Base-by-base conservation (phyloP, 2,113 vertebrate species). In the Callospermophilus lateralis region DNA sequence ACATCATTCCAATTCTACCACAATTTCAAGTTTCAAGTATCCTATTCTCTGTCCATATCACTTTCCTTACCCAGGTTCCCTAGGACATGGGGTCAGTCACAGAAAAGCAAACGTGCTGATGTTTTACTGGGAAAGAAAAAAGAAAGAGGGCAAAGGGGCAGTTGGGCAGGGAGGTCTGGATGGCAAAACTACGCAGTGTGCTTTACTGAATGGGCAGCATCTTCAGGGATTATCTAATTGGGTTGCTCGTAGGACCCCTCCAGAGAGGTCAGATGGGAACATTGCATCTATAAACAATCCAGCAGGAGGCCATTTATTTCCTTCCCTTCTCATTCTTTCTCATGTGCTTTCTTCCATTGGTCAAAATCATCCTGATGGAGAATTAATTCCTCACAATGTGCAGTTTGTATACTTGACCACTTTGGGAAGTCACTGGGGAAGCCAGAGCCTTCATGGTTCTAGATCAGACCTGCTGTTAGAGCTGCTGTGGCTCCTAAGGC, bases 1-100 rank as follows among this genome's bases (percentile, higher is more conserved):
- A 34, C 11, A 91, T 76, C 70, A 37, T 77, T 92, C 89, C 93
- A 34, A 30, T 79, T 45, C 34, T 15, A 28, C 26, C 58, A 86
- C n/a, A 65, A 45, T 72, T 76, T 91, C 78, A 61, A 22, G 63
- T 95, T 94, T 58, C 51, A 92, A 51, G 37, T 51, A 74, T 37
- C 63, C 15, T 30, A 45, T 68, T 89, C 87, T 93, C 37, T 67
- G 74, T 67, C 32, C 30, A 79, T 48, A 76, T 19, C 89, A 80
- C 84, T 92, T 85, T 79, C 16, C 39, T 85, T 45, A 89, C 37
- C 20, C 32, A 84, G 78, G 51, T 58, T 84, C 76, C 37, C 63
- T 78, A 48, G 88, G 88, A 79, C 42, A 73, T 10, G 17, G 53
- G 73, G 51, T 65, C 68, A 76, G 67, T 15, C 65, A 28, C 30